Conservation (phyloP, 2,797 vertebrate genomes). For the Pseudochromis fuscus region DNA sequence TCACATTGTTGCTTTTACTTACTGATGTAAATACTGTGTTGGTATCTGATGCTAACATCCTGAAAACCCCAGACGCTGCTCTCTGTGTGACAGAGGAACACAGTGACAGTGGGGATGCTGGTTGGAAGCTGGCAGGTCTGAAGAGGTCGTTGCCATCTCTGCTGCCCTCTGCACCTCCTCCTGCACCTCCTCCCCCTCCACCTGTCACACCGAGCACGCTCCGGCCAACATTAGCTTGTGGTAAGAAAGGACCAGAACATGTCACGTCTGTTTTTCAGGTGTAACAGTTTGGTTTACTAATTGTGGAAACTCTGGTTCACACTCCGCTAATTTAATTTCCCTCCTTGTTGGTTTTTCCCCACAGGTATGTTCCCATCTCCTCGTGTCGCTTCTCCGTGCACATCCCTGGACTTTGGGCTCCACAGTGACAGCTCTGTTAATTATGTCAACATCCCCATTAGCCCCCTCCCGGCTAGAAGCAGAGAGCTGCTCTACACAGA, state of each 20-base stretch:
- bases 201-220: conserved; percentile 31
- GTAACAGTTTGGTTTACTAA: too few relatives aligned
- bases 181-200: conserved; percentile 54
- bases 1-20: too few relatives aligned
- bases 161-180: conserved; percentile 37
- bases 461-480: conserved; percentile 78
- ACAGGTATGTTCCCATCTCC: conserved; percentile 77
- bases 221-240: conserved; percentile 53
- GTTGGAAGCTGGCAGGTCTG: conserved; percentile 15
- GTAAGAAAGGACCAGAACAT: conserved; percentile 43
- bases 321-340: not conserved
- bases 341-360: conserved; percentile 1
- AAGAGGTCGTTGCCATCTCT: conserved; percentile 21
- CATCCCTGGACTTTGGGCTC: conserved; percentile 44
- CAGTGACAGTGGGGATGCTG: conserved; percentile 6
- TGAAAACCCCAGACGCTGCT: conserved; percentile 36
- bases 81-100: conserved; percentile 33
- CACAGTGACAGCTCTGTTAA: conserved; percentile 76
- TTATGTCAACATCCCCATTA: conserved; percentile 91
- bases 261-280: not conserved
- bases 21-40: too few relatives aligned
- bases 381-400: conserved; percentile 35
- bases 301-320: too few relatives aligned
- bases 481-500: conserved; percentile 89
- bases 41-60: not conserved